A percentile compares a stretch with the other conserved stretches of the same genome.
Evolutionary conservation across 2,797 vertebrate species (phyloP).

Genomic region (Coregonus suidteri): DNA sequence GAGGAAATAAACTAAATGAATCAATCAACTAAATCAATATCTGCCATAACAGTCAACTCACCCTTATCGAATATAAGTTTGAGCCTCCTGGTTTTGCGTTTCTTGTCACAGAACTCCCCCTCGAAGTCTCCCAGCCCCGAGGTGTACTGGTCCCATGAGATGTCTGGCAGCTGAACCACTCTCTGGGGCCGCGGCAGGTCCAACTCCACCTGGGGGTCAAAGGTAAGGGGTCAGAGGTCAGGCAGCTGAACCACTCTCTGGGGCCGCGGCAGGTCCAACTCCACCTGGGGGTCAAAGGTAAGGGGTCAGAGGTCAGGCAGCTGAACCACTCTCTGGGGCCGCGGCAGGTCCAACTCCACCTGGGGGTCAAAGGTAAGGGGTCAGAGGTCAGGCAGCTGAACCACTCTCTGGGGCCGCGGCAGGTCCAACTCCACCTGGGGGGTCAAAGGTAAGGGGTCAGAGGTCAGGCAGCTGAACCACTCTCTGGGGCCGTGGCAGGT

Average conservation of each 20-base stretch:
- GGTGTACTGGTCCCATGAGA: slow-evolving; percentile 98
- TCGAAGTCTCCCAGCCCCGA: slow-evolving; percentile 94
- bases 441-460: slow-evolving; percentile 9
- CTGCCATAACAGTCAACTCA: slow-evolving; percentile 39
- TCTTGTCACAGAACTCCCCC: slow-evolving; percentile 93
- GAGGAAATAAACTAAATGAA: background rate
- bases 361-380: background rate
- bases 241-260: slow-evolving; percentile 97
- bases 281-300: slow-evolving; percentile 29
- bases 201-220: slow-evolving; percentile 67
- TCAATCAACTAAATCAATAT: no score
- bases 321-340: slow-evolving; percentile 95
- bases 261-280: slow-evolving; percentile 90
- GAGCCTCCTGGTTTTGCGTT: slow-evolving; percentile 90
- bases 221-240: slow-evolving; percentile 56
- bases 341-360: slow-evolving; percentile 86
- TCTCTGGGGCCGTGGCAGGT: slow-evolving; percentile 92
- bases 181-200: slow-evolving; percentile 93
- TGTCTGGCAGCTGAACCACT: slow-evolving; percentile 94
- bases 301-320: slow-evolving; percentile 83
- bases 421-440: slow-evolving; percentile 79
- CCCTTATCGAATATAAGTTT: slow-evolving; percentile 98
- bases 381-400: slow-evolving; percentile 91
- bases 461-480: slow-evolving; percentile 96
- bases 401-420: slow-evolving; percentile 94